A percentile compares a stretch with the other conserved stretches of the same genome.
Conservation (phyloP, 2,888 invertebrate genomes). For the Caenorhabditis afra region DNA sequence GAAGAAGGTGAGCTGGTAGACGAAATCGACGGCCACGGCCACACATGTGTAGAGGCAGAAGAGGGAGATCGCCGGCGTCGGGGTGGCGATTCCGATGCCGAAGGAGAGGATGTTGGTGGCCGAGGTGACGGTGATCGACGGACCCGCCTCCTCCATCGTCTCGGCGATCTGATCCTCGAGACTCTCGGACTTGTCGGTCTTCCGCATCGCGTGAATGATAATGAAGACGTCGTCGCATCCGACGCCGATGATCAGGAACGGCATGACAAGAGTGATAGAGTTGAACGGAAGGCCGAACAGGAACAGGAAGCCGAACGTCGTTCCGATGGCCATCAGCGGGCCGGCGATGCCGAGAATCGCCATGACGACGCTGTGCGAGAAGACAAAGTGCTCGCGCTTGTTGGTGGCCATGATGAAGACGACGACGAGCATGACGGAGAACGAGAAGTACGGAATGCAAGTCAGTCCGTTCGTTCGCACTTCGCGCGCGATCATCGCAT, state of each 20-base stretch:
- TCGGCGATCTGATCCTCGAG: conserved; percentile 71
- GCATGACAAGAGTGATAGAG: conserved; percentile 76
- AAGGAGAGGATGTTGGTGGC: conserved; percentile 74
- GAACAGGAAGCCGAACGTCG: conserved; percentile 71
- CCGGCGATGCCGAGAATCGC: conserved; percentile 72
- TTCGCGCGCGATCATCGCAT: conserved; percentile 72
- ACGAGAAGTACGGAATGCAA: conserved; percentile 71
- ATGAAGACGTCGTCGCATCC: conserved; percentile 77
- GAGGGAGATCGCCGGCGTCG: conserved; percentile 72
- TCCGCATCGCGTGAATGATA: conserved; percentile 73
- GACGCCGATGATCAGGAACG: conserved; percentile 75
- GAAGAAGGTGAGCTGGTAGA: conserved; percentile 75
- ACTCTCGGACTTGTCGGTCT: conserved; percentile 64
- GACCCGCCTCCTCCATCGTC: conserved; percentile 73
- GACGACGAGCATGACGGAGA: conserved; percentile 68
- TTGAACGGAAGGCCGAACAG: conserved; percentile 72
- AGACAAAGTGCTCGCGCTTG: conserved; percentile 66
- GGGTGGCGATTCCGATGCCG: conserved; percentile 69
- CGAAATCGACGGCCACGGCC: conserved; percentile 70
- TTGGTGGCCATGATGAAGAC: conserved; percentile 68
- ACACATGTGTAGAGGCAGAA: conserved; percentile 74
- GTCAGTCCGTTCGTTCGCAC: conserved; percentile 73
- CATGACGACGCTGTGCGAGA: conserved; percentile 67
- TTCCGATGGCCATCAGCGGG: conserved; percentile 70
- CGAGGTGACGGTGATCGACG: conserved; percentile 74